phyloP scores from a whole-genome alignment of 2,888 invertebrate species.

The Pheosia tremula region DNA sequence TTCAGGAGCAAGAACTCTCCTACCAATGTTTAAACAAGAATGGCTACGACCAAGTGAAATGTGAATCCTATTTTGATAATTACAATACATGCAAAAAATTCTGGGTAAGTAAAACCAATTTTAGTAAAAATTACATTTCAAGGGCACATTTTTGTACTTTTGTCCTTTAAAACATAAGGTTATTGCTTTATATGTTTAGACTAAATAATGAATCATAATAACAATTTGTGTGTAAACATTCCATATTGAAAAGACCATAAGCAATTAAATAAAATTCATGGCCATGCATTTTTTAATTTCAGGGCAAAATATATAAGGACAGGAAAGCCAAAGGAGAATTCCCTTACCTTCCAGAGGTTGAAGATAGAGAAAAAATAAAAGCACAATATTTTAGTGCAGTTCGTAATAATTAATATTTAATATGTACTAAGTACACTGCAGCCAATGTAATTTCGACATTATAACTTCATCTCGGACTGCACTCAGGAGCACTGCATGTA shows the following conservation, averaged over 20 bases:
- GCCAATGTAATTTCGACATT: no score
- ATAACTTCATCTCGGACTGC: no score
- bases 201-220: no score
- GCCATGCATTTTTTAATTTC: conserved; percentile 44
- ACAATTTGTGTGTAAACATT: no score
- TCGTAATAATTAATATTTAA: conserved; percentile 22
- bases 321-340: conserved; percentile 86
- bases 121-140: background rate
- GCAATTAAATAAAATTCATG: no score
- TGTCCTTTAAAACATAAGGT: background rate
- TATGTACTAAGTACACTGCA: background rate
- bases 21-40: conserved; percentile 89
- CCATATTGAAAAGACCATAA: no score
- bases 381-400: conserved; percentile 80
- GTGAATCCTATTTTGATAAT: conserved; percentile 88
- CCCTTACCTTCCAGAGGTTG: conserved; percentile 88
- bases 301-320: conserved; percentile 85
- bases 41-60: conserved; percentile 87
- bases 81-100: conserved; percentile 92
- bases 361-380: conserved; percentile 88
- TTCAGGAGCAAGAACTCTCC: conserved; percentile 89
- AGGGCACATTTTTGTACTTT: background rate
- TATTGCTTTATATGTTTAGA: background rate
- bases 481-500: no score
- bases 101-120: conserved; percentile 86